A percentile compares a stretch with the other conserved stretches of the same genome.
phyloP scores from a whole-genome alignment of 2,888 invertebrate species.

The Cheiracanthium punctorium region DNA sequence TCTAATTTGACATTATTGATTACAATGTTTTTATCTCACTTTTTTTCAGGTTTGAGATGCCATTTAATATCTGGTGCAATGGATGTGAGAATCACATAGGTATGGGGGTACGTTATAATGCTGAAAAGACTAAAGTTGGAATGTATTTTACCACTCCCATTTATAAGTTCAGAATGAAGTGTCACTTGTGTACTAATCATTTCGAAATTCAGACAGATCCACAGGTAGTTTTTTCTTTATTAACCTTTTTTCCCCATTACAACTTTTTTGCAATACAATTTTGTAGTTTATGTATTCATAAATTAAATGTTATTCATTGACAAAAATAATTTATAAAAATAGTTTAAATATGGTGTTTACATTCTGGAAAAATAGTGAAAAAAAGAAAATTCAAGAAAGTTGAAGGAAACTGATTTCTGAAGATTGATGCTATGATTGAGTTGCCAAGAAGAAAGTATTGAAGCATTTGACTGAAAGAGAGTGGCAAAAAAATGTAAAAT shows the following conservation, averaged over 20 bases:
- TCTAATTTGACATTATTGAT: neutral
- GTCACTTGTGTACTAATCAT: slow-evolving; percentile 97
- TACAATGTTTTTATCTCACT: neutral
- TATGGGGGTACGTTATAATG: slow-evolving; percentile 93
- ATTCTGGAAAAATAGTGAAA: too few species aligned
- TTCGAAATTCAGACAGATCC: slow-evolving; percentile 99
- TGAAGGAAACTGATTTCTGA: too few species aligned
- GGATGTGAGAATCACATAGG: slow-evolving; percentile 99
- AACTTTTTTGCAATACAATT: too few species aligned
- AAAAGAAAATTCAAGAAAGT: too few species aligned
- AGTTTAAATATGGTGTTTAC: too few species aligned
- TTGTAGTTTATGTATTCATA: too few species aligned
- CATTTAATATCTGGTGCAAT: slow-evolving; percentile 99
- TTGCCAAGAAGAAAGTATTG: too few species aligned
- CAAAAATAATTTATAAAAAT: too few species aligned
- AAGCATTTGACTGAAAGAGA: too few species aligned
- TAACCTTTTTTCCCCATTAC: neutral
- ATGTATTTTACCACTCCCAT: slow-evolving; percentile 99
- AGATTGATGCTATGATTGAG: too few species aligned
- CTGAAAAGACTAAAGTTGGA: slow-evolving; percentile 83
- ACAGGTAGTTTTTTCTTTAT: slow-evolving; percentile 81
- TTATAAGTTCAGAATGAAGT: slow-evolving; percentile 99
- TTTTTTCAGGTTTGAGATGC: slow-evolving; percentile 91
- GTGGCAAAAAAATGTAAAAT: too few species aligned
- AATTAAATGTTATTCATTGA: too few species aligned